These are phyloP conservation scores for Dasyurus viverrinus DNA, from an alignment of 2,113 vertebrate species.

Conservation along the genomic window DNA sequence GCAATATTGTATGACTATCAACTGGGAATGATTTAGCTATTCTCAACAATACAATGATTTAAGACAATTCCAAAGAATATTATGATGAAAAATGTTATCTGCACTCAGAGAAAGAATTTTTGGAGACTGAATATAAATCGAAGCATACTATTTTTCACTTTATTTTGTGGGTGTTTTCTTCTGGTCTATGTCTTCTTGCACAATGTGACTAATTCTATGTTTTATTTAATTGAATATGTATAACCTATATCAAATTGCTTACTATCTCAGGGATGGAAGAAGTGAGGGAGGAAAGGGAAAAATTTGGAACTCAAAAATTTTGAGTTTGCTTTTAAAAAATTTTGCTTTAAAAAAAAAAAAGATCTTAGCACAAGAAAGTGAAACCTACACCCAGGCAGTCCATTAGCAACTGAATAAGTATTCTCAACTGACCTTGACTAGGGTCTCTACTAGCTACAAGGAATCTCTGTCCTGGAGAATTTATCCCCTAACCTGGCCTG, in stretches of 20 bases:
- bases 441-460: background rate
- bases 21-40: background rate
- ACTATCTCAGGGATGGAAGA: background rate
- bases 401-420: background rate
- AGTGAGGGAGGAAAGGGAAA: background rate
- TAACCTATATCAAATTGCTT: background rate
- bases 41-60: background rate
- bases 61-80: background rate
- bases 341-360: no score
- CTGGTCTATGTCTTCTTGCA: background rate
- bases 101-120: background rate
- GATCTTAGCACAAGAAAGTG: constrained; percentile 13
- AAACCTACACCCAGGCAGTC: background rate
- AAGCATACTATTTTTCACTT: background rate
- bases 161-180: background rate
- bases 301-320: background rate
- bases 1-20: background rate
- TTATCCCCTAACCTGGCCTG: background rate
- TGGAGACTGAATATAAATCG: background rate
- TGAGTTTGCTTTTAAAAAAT: no score
- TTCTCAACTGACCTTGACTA: background rate
- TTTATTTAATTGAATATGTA: background rate
- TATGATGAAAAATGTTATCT: background rate
- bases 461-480: background rate
- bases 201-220: background rate